Percentiles rank a stretch among this genome's conserved stretches.
Evolutionary conservation across 2,113 vertebrate species (phyloP).

Genomic region (Isurus oxyrinchus): DNA sequence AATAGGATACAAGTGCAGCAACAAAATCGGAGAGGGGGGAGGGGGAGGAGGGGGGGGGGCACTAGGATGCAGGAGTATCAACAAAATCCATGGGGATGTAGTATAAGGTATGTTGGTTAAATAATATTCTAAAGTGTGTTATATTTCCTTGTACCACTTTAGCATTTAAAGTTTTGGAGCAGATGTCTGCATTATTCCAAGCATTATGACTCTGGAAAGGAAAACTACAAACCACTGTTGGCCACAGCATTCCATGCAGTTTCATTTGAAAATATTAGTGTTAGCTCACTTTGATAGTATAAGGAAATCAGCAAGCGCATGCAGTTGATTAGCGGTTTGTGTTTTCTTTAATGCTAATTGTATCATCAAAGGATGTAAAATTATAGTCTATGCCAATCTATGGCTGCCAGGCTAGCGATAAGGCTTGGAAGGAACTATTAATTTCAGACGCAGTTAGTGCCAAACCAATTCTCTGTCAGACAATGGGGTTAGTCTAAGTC

Average conservation of each 20-base stretch:
- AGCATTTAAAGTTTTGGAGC: neutral
- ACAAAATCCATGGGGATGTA: too few relatives aligned
- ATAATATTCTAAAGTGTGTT: neutral
- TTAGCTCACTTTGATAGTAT: neutral
- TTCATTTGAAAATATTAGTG: neutral
- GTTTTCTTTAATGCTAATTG: neutral
- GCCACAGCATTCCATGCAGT: neutral
- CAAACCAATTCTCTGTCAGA: neutral
- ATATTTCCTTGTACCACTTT: neutral
- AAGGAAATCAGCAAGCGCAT: neutral
- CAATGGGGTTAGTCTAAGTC: neutral
- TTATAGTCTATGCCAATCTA: neutral
- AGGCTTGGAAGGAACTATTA: slow-evolving; percentile 17
- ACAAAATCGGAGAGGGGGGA: too few relatives aligned
- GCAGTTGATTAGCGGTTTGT: slow-evolving; percentile 13
- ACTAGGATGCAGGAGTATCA: too few relatives aligned
- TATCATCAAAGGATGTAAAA: slow-evolving; percentile 15
- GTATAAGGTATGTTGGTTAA: neutral
- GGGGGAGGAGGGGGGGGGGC: too few relatives aligned
- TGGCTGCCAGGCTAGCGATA: slow-evolving; percentile 1
- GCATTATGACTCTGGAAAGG: neutral
- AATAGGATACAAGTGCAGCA: too few relatives aligned
- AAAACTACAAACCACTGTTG: neutral
- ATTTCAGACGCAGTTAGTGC: neutral
- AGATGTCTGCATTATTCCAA: neutral